These are phyloP conservation scores for Macrotis lagotis DNA, from an alignment of 2,113 vertebrate species.

Conservation along the genomic window DNA sequence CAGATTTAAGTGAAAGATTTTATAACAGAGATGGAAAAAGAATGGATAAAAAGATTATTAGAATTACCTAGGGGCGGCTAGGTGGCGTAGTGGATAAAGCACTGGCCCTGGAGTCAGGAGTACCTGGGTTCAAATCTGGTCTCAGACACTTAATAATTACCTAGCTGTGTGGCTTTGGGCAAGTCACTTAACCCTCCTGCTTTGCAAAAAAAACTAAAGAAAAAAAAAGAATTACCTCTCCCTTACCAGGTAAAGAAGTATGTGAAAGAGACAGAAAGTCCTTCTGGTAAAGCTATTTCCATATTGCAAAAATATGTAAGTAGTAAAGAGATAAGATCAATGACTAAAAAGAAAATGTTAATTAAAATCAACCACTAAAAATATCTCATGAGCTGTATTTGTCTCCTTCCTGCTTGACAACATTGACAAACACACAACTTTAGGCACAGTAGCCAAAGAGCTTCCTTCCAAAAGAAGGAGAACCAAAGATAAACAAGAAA, in stretches of 20 bases:
- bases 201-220: no score
- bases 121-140: no score
- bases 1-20: not conserved
- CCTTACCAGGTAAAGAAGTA: conserved; percentile 48
- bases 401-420: not conserved
- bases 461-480: not conserved
- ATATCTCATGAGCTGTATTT: not conserved
- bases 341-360: conserved; percentile 53
- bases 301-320: conserved; percentile 48
- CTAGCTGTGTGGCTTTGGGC: no score
- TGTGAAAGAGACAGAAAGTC: conserved; percentile 4
- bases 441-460: not conserved
- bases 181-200: no score
- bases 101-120: no score
- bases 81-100: no score
- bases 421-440: not conserved
- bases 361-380: conserved; percentile 55
- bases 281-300: conserved; percentile 56
- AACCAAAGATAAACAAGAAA: not conserved
- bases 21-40: conserved; percentile 28
- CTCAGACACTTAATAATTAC: no score
- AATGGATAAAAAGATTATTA: conserved; percentile 39
- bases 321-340: conserved; percentile 46
- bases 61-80: no score
- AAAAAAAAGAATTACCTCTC: no score